phyloP scores from a whole-genome alignment of 1,140 invertebrate species.

The Dryas iulia region DNA sequence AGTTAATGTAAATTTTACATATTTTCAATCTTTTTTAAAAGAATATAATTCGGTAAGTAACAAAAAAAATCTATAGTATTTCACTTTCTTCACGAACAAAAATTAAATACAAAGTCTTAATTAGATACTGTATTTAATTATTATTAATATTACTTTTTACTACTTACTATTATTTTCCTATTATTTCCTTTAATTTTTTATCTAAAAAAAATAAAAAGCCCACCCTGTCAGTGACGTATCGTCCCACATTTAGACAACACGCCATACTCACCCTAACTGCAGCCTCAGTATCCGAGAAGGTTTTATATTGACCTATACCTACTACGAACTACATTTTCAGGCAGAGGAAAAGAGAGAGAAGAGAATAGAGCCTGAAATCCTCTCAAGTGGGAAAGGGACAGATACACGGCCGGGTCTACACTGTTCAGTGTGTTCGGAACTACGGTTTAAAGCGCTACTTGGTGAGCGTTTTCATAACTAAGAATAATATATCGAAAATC shows the following conservation, averaged over 20 bases:
- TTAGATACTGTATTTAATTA: no score
- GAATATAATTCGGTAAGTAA: no score
- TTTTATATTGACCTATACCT: constrained; percentile 80
- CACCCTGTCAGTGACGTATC: background rate
- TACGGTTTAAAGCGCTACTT: constrained; percentile 47
- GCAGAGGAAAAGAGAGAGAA: constrained; percentile 52
- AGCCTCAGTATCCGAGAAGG: constrained; percentile 75
- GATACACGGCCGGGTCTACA: constrained; percentile 57
- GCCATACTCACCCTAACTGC: constrained; percentile 63
- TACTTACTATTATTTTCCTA: background rate
- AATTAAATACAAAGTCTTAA: no score
- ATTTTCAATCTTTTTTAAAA: no score
- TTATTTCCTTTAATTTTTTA: no score
- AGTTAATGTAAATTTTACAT: no score
- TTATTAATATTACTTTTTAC: no score
- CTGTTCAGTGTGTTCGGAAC: constrained; percentile 63
- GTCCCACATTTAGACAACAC: constrained; percentile 2
- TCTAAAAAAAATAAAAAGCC: background rate
- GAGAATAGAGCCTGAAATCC: constrained; percentile 29
- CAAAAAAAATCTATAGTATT: no score
- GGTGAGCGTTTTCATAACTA: constrained; percentile 5
- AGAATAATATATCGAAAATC: constrained; percentile 24
- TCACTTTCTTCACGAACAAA: no score
- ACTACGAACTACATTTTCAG: constrained; percentile 75
- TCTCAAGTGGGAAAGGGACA: constrained; percentile 42